Base-by-base conservation (phyloP, 2,888 invertebrate genomes). In the Doris montereyensis region DNA sequence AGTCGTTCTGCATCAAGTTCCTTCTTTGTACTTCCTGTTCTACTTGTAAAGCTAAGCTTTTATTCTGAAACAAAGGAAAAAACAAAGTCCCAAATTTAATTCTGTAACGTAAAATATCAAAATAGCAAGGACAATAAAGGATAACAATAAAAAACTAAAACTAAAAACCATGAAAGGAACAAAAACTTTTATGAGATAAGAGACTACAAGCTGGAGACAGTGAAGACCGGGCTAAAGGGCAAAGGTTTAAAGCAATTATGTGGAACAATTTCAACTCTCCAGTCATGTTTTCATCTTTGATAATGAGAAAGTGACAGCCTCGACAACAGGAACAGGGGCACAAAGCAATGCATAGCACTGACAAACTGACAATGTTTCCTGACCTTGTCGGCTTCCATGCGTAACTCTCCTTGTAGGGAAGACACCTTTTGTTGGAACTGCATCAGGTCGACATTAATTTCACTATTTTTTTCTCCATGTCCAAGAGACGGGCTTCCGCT, bases 391-490 rank as follows among this genome's bases (percentile, higher is more conserved):
- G 94, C 93, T 92, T 97, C 97, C 90, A 97, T 96, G 3, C 96
- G 93, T 88, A 96, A 95, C 92, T 98, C 97, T n/a, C 96, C 96
- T 92, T 97, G 97, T 8, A 97, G 92, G 89, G 97, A 96, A 89
- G 97, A 96, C 83, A 97, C 92, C 79, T 92, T 92, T 89, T 97
- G 95, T 89, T 97, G 96, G 88, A 97, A 95, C 92, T 97, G 97
- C n/a, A 97, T 93, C 91, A 97, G 96, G 92, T 98, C 98, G 1
- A 98, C 97, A 26, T 96, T 95, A 41, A 98, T 93, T 96, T 97
- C 97, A 13, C 96, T 97, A 90, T 97, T 95, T 92, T 97, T 97
- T 98, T 94, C 90, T 98, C 98, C 88, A 96, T 96, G 91, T 97
- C 97, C 92, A 98, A 96, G 21, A 89, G 83, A 17, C 85, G 84